Percentiles rank a stretch among this genome's conserved stretches.
Conservation (phyloP, 1,140 invertebrate genomes). For the Zaprionus ghesquierei region DNA sequence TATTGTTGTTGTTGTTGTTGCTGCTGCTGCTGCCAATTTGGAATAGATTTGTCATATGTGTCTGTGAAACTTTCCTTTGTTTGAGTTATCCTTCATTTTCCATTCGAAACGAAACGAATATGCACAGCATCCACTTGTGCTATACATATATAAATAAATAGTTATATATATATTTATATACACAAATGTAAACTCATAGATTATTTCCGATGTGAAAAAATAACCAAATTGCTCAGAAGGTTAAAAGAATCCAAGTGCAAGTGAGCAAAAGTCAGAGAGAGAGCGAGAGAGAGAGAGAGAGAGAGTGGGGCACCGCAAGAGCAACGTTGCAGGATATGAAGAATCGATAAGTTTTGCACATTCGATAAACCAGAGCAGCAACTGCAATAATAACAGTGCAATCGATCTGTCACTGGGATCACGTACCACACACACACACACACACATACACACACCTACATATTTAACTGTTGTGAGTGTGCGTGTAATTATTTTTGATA, state of each 20-base stretch:
- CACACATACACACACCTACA: background rate
- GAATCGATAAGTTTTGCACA: background rate
- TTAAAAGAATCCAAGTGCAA: background rate
- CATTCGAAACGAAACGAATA: background rate
- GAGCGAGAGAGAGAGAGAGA: background rate
- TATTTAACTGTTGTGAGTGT: background rate
- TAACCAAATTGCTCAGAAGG: background rate
- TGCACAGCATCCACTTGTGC: background rate
- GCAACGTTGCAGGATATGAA: background rate
- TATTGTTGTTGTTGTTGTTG: conserved; percentile 5
- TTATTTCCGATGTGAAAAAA: background rate
- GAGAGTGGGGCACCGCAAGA: background rate
- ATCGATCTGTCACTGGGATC: background rate
- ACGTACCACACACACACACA: background rate
- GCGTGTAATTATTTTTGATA: background rate
- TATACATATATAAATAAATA: background rate
- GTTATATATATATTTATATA: background rate
- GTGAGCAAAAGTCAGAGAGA: background rate
- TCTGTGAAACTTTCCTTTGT: conserved; percentile 1
- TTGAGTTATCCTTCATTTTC: conserved; percentile 16
- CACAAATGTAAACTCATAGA: background rate
- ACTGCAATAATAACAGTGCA: background rate
- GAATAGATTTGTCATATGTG: background rate
- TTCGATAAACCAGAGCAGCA: conserved; percentile 3
- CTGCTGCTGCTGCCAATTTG: background rate